phyloP scores from a whole-genome alignment of 2,113 vertebrate genomes.

The Eudorcas thomsonii region DNA sequence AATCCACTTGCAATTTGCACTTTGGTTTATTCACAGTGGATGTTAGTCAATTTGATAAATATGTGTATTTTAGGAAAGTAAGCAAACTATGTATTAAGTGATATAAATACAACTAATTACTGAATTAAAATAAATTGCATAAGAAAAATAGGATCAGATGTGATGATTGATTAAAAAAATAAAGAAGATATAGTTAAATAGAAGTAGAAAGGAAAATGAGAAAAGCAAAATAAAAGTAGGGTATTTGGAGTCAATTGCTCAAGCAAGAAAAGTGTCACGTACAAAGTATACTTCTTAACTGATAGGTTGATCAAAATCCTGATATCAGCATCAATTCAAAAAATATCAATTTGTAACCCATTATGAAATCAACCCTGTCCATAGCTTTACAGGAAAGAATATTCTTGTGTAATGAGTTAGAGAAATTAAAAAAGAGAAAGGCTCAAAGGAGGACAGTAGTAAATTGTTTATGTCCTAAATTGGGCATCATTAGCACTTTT shows the following conservation, averaged over 20 bases:
- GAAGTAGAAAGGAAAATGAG: neutral
- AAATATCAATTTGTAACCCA: neutral
- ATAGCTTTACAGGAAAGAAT: slow-evolving; percentile 34
- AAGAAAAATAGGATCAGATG: neutral
- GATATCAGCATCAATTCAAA: neutral
- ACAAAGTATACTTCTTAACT: neutral
- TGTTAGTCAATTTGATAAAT: slow-evolving; percentile 57
- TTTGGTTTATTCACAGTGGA: slow-evolving; percentile 33
- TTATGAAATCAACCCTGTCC: slow-evolving; percentile 6
- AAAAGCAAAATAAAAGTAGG: neutral
- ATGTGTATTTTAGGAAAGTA: slow-evolving; percentile 32
- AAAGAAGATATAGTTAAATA: neutral
- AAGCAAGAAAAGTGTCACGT: neutral
- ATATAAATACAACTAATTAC: neutral
- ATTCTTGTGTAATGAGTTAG: slow-evolving; percentile 13
- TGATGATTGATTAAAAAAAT: neutral
- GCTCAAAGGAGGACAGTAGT: neutral
- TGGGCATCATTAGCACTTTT: slow-evolving; percentile 37
- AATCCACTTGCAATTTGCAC: slow-evolving; percentile 34
- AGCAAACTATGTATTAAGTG: slow-evolving; percentile 51
- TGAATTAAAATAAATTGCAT: neutral
- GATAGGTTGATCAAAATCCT: neutral
- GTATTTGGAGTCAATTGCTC: neutral
- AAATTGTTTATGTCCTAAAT: slow-evolving; percentile 47
- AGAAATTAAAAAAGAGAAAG: slow-evolving; percentile 6